Base-by-base conservation (phyloP, 2,888 invertebrate genomes). In the Silvanus unidentatus region DNA sequence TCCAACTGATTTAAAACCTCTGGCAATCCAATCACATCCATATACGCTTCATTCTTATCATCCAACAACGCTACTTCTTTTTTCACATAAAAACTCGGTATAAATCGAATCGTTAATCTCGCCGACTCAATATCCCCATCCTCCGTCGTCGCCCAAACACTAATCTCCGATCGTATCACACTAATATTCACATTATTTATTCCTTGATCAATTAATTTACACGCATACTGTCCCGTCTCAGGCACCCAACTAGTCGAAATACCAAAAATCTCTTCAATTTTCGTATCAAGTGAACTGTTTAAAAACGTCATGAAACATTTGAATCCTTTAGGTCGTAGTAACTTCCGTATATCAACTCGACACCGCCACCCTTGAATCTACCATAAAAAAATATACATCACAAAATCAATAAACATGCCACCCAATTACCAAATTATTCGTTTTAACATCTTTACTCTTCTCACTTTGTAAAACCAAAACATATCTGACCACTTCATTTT, bases 1-100 rank as follows among this genome's bases (percentile, higher is more conserved):
- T 72, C 67, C 37, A 81, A 65, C 61, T 78, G 74, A 45, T 76
- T 72, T 44, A 84, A 66, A 13, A 82, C 77, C 58, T 73, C 69
- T 37, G 75, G 73, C 42, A 80, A 64, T 3, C 83, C 84, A 53
- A 71, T 72, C 40, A 80, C 63, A 14, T 65, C 58, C 34, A 80
- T 49, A 29, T 58, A 58, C 1, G 60, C 68, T 2, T 53, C 50
- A 37, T 52, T 55, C 16, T 40, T 50, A 30, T 47, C 47, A 38
- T 64, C 60, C 12, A 49, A 49, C 11, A 65, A 45, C 37, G 39
- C 29, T 1, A 66, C 43, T 43, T 66, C 65, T 1, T 50, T 38
- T 4, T 60, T 60, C 0, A 67, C 53, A 49, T 59, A 65, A 30
- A 71, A 50, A 1, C 64, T 62, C 0, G 74, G 73, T 42, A 68